Evolutionary conservation across 1,140 invertebrate species (phyloP).

Genomic region (Amyelois transitella): DNA sequence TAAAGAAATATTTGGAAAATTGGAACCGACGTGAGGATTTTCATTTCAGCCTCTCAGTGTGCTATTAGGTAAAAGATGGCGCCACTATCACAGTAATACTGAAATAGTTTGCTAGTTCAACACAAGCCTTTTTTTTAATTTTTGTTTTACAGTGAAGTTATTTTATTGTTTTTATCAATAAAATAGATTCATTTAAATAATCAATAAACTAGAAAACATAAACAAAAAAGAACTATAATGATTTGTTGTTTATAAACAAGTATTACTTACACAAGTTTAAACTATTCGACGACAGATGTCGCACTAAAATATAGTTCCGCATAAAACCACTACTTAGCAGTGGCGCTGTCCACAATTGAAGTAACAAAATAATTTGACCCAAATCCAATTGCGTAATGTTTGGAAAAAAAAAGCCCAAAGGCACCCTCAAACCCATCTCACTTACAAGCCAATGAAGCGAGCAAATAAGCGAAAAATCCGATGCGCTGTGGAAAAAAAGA

Average conservation of each 20-base stretch:
- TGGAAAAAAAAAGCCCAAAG: conserved; percentile 57
- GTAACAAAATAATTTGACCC: conserved; percentile 37
- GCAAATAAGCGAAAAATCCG: conserved; percentile 72
- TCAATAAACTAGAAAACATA: no score
- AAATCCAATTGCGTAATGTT: conserved; percentile 50
- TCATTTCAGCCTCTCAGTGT: no score
- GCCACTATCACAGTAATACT: no score
- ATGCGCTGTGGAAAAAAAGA: conserved; percentile 65
- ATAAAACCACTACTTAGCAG: conserved; percentile 13
- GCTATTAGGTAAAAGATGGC: no score
- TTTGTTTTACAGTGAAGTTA: no score
- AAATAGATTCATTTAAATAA: no score
- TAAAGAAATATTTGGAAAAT: no score
- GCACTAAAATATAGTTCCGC: conserved; percentile 6
- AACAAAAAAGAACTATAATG: no score
- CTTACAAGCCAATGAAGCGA: conserved; percentile 71
- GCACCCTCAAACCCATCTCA: conserved; percentile 54
- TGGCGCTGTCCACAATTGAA: conserved; percentile 17
- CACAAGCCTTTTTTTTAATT: no score
- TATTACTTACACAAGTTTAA: not conserved
- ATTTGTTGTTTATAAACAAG: not conserved
- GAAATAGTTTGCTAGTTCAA: no score
- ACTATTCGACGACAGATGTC: conserved; percentile 29
- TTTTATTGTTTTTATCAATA: no score
- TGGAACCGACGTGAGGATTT: no score